Conservation (phyloP, 2,113 vertebrate genomes). For the Rhynchopsitta pachyrhyncha region DNA sequence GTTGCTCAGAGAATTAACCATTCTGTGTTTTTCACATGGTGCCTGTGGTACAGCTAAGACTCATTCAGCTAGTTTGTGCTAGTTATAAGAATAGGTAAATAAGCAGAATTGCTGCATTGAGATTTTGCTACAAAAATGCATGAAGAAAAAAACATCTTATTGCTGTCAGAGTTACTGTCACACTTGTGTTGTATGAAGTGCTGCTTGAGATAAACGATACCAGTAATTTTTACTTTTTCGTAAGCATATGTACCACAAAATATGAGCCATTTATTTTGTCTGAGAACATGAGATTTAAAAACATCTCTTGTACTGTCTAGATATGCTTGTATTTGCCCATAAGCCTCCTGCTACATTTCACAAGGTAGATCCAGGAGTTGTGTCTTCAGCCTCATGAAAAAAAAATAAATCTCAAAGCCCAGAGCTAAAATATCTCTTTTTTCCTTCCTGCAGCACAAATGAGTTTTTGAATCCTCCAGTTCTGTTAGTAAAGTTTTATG, state of each 20-base stretch:
- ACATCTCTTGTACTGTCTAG: not conserved
- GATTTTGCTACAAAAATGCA: not conserved
- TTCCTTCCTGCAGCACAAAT: not conserved
- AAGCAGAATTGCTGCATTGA: not conserved
- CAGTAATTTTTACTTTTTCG: not conserved
- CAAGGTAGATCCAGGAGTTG: not conserved
- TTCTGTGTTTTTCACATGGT: not conserved
- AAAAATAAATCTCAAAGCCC: not conserved
- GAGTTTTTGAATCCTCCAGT: not conserved
- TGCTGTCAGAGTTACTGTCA: not conserved
- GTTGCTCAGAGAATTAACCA: not conserved
- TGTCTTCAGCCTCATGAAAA: not conserved
- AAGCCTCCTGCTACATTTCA: not conserved
- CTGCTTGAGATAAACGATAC: not conserved
- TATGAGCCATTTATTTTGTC: not conserved
- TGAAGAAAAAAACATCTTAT: not conserved
- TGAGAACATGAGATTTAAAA: not conserved
- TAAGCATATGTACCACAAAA: not conserved
- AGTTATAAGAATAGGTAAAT: not conserved
- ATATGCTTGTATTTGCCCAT: not conserved
- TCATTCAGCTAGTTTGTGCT: not conserved
- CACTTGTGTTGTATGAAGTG: not conserved
- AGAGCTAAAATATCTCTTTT: not conserved
- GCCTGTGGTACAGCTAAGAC: not conserved
- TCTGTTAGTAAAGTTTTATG: not conserved